These are phyloP conservation scores for Trissolcus basalis DNA, from an alignment of 1,140 invertebrate species.

Conservation along the genomic window DNA sequence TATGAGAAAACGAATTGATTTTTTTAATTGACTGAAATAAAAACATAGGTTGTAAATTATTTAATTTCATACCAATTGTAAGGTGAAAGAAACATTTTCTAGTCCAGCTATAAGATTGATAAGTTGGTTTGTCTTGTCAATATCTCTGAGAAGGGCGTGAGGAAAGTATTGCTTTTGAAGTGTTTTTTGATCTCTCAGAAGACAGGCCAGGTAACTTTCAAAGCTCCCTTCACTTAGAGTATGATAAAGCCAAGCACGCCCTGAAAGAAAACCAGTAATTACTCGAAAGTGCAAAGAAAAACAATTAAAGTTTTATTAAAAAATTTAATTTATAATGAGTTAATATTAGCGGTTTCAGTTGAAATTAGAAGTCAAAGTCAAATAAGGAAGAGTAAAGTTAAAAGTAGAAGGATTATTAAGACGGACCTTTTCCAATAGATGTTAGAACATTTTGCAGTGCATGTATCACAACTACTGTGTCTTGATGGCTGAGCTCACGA, in stretches of 20 bases:
- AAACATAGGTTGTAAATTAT: neutral
- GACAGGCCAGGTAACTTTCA: conserved; percentile 75
- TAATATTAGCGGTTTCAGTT: too few relatives aligned
- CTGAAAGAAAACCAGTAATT: conserved; percentile 56
- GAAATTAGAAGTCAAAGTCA: too few relatives aligned
- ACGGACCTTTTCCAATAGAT: conserved; percentile 75
- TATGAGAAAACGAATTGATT: too few relatives aligned
- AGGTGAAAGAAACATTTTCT: conserved; percentile 75
- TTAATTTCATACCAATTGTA: conserved; percentile 68
- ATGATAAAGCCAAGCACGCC: conserved; percentile 75
- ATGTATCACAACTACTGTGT: conserved; percentile 74
- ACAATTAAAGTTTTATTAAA: neutral
- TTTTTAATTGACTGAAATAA: too few relatives aligned
- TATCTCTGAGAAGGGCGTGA: conserved; percentile 74
- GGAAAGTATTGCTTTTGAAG: conserved; percentile 74
- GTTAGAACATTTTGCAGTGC: conserved; percentile 73
- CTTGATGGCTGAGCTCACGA: conserved; percentile 77
- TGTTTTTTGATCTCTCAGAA: conserved; percentile 68
- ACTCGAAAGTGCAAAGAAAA: neutral
- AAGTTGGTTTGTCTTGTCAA: conserved; percentile 74
- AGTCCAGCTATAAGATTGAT: conserved; percentile 75
- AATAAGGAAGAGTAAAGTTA: neutral
- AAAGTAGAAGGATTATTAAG: neutral
- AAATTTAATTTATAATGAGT: neutral
- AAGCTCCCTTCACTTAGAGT: conserved; percentile 76